Conservation (phyloP, 1,140 invertebrate species). For the Andricus grossulariae region DNA sequence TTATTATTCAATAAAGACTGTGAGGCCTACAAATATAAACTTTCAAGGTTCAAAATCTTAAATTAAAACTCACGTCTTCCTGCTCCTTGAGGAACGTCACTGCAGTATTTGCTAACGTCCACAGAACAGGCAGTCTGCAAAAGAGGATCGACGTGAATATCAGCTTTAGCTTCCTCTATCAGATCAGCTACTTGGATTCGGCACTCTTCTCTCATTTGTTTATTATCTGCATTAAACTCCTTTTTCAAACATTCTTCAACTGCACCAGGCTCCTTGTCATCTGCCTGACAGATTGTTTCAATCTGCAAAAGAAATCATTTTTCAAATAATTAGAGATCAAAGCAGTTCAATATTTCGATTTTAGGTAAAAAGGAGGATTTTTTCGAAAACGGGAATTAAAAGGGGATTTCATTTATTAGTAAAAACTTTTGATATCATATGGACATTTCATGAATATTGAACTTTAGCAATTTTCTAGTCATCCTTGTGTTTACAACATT, state of each 20-base stretch:
- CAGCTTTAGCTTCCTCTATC: slow-evolving; percentile 87
- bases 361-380: too few species aligned
- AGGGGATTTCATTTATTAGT: too few species aligned
- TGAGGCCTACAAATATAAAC: not conserved
- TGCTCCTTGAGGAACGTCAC: slow-evolving; percentile 87
- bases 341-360: too few species aligned
- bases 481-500: too few species aligned
- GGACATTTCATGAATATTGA: too few species aligned
- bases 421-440: too few species aligned
- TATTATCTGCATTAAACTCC: slow-evolving; percentile 82
- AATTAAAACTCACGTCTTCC: slow-evolving; percentile 83
- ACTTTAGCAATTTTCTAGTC: too few species aligned
- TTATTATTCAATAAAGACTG: too few species aligned
- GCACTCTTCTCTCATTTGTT: slow-evolving; percentile 84
- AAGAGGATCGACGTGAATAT: slow-evolving; percentile 89
- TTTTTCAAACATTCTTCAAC: slow-evolving; percentile 93
- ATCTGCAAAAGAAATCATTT: slow-evolving; percentile 60
- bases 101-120: slow-evolving; percentile 90
- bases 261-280: slow-evolving; percentile 72
- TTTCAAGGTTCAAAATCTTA: slow-evolving; percentile 14
- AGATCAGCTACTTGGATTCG: slow-evolving; percentile 87
- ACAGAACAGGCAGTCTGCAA: slow-evolving; percentile 86
- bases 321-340: slow-evolving; percentile 26
- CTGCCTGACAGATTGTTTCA: slow-evolving; percentile 71
- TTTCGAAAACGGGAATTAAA: too few species aligned